phyloP scores from a whole-genome alignment of 1,140 invertebrate genomes.

The Bombus fervidus region DNA sequence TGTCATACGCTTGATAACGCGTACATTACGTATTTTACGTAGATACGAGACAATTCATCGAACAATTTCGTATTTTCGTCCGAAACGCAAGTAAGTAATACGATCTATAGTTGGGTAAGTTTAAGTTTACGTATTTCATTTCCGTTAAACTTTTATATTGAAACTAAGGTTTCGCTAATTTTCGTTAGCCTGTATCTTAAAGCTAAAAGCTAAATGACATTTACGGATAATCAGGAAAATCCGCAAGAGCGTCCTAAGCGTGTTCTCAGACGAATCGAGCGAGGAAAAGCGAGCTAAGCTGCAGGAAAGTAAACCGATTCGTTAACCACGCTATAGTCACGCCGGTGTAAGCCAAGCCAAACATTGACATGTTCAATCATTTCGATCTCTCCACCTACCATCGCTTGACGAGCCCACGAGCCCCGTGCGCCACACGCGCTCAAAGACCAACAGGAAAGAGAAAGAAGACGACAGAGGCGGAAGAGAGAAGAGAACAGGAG shows the following conservation, averaged over 20 bases:
- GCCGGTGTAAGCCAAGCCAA: slow-evolving; percentile 77
- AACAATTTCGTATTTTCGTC: too few species aligned
- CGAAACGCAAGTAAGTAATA: too few species aligned
- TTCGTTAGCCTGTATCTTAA: too few species aligned
- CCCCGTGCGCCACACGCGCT: slow-evolving; percentile 8
- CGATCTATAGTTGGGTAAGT: too few species aligned
- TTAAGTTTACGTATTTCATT: rapidly evolving
- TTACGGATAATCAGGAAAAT: not conserved
- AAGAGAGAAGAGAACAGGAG: not conserved
- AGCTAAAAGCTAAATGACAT: not conserved
- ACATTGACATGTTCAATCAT: slow-evolving; percentile 83
- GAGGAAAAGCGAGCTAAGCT: slow-evolving; percentile 50
- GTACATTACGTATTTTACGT: too few species aligned
- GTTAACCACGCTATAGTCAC: slow-evolving; percentile 75
- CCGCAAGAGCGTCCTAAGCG: not conserved
- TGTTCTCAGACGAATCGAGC: slow-evolving; percentile 26
- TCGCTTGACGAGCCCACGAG: slow-evolving; percentile 31
- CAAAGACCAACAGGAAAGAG: slow-evolving; percentile 10
- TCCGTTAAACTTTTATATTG: too few species aligned
- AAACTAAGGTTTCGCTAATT: too few species aligned
- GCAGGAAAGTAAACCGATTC: slow-evolving; percentile 74
- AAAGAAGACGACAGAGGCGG: not conserved
- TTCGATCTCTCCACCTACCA: slow-evolving; percentile 73
- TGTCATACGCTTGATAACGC: too few species aligned
- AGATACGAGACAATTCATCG: too few species aligned